Percentiles rank a stretch among this genome's conserved stretches.
Conservation (phyloP, 2,113 vertebrate genomes). For the Hymenochirus boettgeri region DNA sequence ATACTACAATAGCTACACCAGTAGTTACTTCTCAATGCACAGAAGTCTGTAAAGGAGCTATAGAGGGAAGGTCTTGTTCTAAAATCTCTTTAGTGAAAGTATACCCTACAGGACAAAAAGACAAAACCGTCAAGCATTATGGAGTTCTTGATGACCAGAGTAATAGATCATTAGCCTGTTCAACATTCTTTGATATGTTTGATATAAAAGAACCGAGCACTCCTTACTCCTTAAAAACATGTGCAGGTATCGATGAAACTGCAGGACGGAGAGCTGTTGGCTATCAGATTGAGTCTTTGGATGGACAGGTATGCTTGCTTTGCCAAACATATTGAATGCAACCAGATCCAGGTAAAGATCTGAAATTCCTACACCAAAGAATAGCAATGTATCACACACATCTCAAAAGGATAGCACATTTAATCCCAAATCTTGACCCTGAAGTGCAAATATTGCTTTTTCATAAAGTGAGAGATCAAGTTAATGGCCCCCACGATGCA, state of each 20-base stretch:
- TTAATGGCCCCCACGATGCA: not conserved
- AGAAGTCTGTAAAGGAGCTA: not conserved
- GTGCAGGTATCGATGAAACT: not conserved
- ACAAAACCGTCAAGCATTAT: not conserved
- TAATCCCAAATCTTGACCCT: not conserved
- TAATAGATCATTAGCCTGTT: not conserved
- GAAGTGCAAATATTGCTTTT: not conserved
- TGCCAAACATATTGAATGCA: not conserved
- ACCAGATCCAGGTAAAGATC: not conserved
- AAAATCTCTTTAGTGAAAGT: not conserved
- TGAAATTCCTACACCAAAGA: not conserved
- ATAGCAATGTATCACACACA: not conserved
- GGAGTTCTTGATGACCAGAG: not conserved
- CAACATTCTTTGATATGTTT: too few species aligned
- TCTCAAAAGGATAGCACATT: too few species aligned
- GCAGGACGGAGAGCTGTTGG: not conserved
- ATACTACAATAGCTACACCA: not conserved
- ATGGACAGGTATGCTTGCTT: not conserved
- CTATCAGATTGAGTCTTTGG: not conserved
- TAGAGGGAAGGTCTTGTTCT: too few species aligned
- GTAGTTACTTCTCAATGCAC: not conserved
- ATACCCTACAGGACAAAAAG: not conserved
- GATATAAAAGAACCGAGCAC: not conserved
- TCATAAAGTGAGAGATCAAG: not conserved
- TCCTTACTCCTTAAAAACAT: not conserved